Evolutionary conservation across 1,140 invertebrate genomes (phyloP).

Genomic region (Chymomyza costata): DNA sequence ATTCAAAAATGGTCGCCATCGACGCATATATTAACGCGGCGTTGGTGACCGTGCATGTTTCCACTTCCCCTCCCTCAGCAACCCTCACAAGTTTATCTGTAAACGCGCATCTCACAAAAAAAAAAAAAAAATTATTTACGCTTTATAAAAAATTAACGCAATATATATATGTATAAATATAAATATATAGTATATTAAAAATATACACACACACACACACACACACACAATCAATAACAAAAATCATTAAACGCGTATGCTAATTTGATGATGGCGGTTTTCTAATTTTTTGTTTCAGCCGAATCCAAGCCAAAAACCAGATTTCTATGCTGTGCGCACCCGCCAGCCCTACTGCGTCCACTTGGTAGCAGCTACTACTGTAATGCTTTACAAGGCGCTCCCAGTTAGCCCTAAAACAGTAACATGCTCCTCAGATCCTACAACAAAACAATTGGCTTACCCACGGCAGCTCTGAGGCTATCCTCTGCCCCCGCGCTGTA

Average conservation of each 20-base stretch:
- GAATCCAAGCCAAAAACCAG: constrained; percentile 43
- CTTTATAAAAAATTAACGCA: constrained; percentile 63
- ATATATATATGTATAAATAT: constrained; percentile 4
- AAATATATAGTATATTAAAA: constrained; percentile 35
- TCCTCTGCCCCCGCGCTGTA: constrained; percentile 1
- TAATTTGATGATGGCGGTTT: constrained; percentile 69
- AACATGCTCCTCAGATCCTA: constrained; percentile 7
- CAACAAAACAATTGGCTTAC: constrained; percentile 3
- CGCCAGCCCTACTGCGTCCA: background rate
- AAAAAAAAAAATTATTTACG: constrained; percentile 36
- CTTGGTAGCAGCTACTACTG: background rate
- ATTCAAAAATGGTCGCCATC: background rate
- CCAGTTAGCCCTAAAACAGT: constrained; percentile 23
- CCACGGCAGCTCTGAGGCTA: background rate
- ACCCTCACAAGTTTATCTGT: constrained; percentile 1
- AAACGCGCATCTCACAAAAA: constrained; percentile 21
- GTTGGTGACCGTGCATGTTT: constrained; percentile 28
- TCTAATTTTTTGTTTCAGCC: constrained; percentile 42
- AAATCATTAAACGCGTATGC: constrained; percentile 70
- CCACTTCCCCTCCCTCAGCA: constrained; percentile 7
- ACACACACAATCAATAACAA: constrained; percentile 29
- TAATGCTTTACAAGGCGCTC: background rate
- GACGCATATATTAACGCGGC: constrained; percentile 36
- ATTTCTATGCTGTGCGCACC: constrained; percentile 34
- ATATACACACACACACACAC: constrained; percentile 24